Conservation (phyloP, 2,888 invertebrate species). For the Sarcophaga carnaria region DNA sequence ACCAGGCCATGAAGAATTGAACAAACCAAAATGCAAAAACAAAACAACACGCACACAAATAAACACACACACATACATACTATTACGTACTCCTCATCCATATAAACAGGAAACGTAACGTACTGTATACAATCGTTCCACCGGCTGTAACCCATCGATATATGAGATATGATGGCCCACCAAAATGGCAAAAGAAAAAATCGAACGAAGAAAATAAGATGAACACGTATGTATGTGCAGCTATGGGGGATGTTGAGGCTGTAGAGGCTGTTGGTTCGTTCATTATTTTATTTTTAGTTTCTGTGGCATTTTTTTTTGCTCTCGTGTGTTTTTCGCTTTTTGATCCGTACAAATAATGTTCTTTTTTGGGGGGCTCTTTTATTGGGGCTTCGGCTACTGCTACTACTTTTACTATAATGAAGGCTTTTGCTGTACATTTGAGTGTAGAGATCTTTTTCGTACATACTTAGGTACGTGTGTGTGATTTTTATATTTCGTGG, state of each 20-base stretch:
- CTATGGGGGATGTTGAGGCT: not conserved
- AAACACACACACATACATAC: not conserved
- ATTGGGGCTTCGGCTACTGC: slow-evolving; percentile 5
- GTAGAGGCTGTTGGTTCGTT: slow-evolving; percentile 4
- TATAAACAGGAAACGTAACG: not conserved
- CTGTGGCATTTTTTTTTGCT: no score
- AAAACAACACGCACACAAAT: no score
- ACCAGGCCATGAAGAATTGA: slow-evolving; percentile 65
- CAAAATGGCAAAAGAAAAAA: slow-evolving; percentile 9
- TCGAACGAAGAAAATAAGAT: slow-evolving; percentile 17
- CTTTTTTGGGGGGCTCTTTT: slow-evolving; percentile 22
- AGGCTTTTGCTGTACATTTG: not conserved
- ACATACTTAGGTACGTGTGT: no score
- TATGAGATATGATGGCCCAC: slow-evolving; percentile 23
- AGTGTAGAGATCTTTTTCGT: not conserved
- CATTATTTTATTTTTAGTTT: slow-evolving; percentile 42
- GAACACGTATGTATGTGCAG: not conserved
- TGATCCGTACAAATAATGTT: slow-evolving; percentile 32
- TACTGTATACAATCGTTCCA: no score
- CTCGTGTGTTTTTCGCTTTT: slow-evolving; percentile 4
- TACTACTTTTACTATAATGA: slow-evolving; percentile 2
- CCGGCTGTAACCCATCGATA: not conserved
- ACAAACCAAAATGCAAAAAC: slow-evolving; percentile 60
- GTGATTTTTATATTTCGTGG: no score
- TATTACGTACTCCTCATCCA: not conserved